Evolutionary conservation across 2,888 invertebrate species (phyloP), one percentile per base, ranked within the genome.

Genomic region (Eueremaeus valkanovi): DNA sequence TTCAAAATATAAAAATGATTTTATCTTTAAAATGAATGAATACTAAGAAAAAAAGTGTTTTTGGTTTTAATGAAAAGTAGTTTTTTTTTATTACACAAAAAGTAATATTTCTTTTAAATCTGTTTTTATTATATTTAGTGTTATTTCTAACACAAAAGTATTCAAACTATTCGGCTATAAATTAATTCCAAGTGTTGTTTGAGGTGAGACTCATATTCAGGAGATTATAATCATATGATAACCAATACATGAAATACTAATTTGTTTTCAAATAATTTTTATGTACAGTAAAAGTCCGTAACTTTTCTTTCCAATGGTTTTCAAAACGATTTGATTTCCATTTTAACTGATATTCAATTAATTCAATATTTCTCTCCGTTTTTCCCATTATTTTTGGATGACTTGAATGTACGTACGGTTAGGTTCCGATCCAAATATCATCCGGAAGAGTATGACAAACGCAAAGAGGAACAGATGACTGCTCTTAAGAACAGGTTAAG

Each of bases 391-490:
- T n/a, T 74, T 77, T 36, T 9, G 3, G 21, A 9, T 5, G 31
- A 58, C 11, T 21, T 58, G 6, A n/a, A 27, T 8, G 9, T 21
- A 21, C 9, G 16, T 3, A 58, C 27, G 58, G 76, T 63, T 79
- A 99, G 99, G 98, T 99, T 99, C 88, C 95, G 96, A 86, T 90
- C 92, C 81, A 98, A 98, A 86, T 99, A 98, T 83, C 98, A 99
- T 84, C 99, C 99, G 3, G 95, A 95, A 84, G 97, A 98, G 82
- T 93, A 93, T 73, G 88, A 91, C 42, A 94, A 92, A 84, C 87
- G 93, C 75, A 93, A 92, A 84, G 92, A 92, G 24, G 95, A 96
- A 82, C 92, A 94, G 81, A 86, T 90, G 75, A 85, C 86, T 75
- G 90, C 92, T 76, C 85, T 95, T 58, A 91, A 90, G 90, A 91